Conservation (phyloP, 2,888 invertebrate species). For the Apamea anceps region DNA sequence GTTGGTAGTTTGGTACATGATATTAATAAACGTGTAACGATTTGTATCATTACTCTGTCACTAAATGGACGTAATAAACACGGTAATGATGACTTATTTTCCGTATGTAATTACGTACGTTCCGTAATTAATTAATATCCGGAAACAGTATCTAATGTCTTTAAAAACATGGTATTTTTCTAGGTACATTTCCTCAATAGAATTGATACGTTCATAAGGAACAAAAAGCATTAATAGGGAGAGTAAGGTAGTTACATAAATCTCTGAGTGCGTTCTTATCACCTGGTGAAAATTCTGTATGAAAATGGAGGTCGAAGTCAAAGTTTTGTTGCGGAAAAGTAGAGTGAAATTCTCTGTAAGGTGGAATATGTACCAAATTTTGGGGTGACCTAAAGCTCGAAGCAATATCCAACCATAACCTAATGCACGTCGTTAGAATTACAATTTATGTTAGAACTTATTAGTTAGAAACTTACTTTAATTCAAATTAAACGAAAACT, state of each 20-base stretch:
- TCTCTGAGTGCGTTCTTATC: slow-evolving; percentile 43
- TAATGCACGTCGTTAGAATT: background rate
- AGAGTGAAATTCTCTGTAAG: background rate
- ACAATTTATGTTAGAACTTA: background rate
- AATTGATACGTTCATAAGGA: slow-evolving; percentile 45
- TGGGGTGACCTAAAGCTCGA: background rate
- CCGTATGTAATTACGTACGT: background rate
- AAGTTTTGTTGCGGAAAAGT: slow-evolving; percentile 1
- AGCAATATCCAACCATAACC: background rate
- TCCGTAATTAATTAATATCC: slow-evolving; percentile 16
- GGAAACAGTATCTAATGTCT: background rate
- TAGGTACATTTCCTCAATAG: slow-evolving; percentile 37
- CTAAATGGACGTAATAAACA: slow-evolving; percentile 21
- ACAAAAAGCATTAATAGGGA: slow-evolving; percentile 46
- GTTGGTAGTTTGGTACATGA: slow-evolving; percentile 25
- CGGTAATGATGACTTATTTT: slow-evolving; percentile 18
- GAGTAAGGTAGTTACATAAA: slow-evolving; percentile 57
- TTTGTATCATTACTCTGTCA: slow-evolving; percentile 36
- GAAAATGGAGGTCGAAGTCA: slow-evolving; percentile 19
- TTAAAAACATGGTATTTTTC: slow-evolving; percentile 25
- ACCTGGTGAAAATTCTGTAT: slow-evolving; percentile 26
- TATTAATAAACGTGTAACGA: slow-evolving; percentile 41
- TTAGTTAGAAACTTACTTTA: background rate
- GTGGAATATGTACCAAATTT: background rate
- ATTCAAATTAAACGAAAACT: background rate